Conservation (phyloP, 2,888 invertebrate species). For the Lysandra bellargus region DNA sequence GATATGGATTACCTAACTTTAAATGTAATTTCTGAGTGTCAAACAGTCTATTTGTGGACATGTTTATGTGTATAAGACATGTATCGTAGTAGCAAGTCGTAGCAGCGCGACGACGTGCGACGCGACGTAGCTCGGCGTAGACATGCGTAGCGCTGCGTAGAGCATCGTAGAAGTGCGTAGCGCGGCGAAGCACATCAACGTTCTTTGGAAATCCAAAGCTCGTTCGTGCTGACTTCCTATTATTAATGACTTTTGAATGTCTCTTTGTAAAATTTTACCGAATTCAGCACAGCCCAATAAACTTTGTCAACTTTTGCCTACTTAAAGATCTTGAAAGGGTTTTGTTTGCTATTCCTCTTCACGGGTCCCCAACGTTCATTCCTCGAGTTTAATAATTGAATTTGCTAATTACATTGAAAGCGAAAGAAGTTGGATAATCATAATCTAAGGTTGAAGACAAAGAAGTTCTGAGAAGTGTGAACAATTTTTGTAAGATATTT, state of each 20-base stretch:
- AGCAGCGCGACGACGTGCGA: background rate
- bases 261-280: slow-evolving; percentile 38
- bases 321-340: slow-evolving; percentile 37
- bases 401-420: slow-evolving; percentile 15
- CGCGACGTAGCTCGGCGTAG: background rate
- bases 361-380: slow-evolving; percentile 6
- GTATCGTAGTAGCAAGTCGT: background rate
- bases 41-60: too few species aligned
- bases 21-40: too few species aligned
- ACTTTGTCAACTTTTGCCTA: slow-evolving; percentile 36
- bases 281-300: slow-evolving; percentile 34
- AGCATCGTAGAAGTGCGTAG: too few species aligned
- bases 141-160: background rate
- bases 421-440: slow-evolving; percentile 5
- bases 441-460: background rate
- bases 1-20: background rate
- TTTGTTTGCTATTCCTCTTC: slow-evolving; percentile 47
- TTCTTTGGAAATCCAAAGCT: slow-evolving; percentile 46
- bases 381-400: slow-evolving; percentile 28
- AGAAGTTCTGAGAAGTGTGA: slow-evolving; percentile 11
- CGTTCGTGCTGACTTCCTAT: slow-evolving; percentile 39
- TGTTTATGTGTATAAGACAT: too few species aligned
- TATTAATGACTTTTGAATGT: slow-evolving; percentile 40
- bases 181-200: slow-evolving; percentile 41
- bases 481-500: background rate